Evolutionary conservation across 2,113 vertebrate genomes (phyloP).

Genomic region (Lampris incognitus): DNA sequence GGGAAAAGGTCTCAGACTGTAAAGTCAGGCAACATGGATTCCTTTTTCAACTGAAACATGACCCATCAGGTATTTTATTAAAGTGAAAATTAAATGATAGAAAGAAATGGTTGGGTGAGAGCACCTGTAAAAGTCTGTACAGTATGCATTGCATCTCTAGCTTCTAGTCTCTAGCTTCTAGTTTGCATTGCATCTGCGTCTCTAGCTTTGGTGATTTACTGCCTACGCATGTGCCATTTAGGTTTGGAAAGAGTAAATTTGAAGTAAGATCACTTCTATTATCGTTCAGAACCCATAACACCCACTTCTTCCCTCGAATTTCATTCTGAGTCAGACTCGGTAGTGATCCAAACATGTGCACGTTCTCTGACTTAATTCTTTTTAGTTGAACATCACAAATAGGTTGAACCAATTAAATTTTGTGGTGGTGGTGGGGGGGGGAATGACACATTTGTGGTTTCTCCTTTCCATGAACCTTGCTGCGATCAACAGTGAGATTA

Average conservation of each 20-base stretch:
- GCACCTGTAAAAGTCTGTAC: constrained; percentile 6
- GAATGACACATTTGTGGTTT: no score
- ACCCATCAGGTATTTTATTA: background rate
- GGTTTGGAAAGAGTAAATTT: constrained; percentile 2
- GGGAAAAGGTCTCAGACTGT: constrained; percentile 10
- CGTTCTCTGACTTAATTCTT: no score
- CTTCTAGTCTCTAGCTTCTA: background rate
- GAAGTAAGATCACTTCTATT: background rate
- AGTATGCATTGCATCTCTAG: background rate
- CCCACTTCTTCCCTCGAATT: no score
- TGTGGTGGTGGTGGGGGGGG: no score
- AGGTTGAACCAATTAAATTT: no score
- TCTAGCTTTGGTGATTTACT: background rate
- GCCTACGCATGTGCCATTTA: background rate
- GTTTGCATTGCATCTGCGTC: background rate
- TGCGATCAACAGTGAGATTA: no score
- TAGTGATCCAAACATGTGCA: no score
- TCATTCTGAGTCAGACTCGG: no score
- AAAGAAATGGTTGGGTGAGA: background rate
- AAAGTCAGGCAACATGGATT: constrained; percentile 4
- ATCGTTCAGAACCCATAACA: no score
- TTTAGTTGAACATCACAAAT: no score
- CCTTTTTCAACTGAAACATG: constrained; percentile 5
- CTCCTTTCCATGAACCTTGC: no score
- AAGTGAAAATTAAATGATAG: background rate